Percentiles rank a stretch among this genome's conserved stretches.
phyloP scores from a whole-genome alignment of 2,888 invertebrate genomes.

The Brachyopa scutellaris region DNA sequence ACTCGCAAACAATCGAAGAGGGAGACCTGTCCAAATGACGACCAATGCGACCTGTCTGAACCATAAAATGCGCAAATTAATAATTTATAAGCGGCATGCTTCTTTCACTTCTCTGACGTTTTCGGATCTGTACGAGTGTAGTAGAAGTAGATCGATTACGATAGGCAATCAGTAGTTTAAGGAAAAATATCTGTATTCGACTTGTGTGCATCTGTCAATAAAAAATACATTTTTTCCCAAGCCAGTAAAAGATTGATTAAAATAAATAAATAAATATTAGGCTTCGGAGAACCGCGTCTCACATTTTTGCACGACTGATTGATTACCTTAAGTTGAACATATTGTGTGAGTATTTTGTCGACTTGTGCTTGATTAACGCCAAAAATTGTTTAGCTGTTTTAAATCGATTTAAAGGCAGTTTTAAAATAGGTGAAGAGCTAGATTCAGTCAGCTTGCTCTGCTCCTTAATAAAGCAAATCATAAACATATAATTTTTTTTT shows the following conservation, averaged over 20 bases:
- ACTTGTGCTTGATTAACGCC: neutral
- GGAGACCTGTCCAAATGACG: neutral
- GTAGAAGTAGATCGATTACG: conserved; percentile 36
- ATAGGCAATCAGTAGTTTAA: conserved; percentile 15
- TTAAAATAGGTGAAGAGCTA: no score
- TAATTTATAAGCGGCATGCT: conserved; percentile 48
- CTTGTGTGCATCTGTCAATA: conserved; percentile 18
- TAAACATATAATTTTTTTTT: no score
- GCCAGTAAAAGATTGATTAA: no score
- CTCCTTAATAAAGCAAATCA: no score
- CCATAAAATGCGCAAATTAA: conserved; percentile 44
- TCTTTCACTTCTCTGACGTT: conserved; percentile 12
- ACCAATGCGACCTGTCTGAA: neutral
- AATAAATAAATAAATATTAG: no score
- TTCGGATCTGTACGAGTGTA: conserved; percentile 4
- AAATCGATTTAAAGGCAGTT: no score
- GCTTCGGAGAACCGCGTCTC: no score
- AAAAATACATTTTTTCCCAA: no score
- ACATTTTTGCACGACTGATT: no score
- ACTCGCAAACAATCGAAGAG: neutral
- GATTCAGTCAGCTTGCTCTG: no score
- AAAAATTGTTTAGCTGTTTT: neutral
- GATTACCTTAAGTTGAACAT: no score
- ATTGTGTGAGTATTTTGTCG: neutral
- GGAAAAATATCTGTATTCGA: neutral